These are phyloP conservation scores for Oscheius sp. DNA, from an alignment of 2,888 invertebrate genomes.

Conservation along the genomic window DNA sequence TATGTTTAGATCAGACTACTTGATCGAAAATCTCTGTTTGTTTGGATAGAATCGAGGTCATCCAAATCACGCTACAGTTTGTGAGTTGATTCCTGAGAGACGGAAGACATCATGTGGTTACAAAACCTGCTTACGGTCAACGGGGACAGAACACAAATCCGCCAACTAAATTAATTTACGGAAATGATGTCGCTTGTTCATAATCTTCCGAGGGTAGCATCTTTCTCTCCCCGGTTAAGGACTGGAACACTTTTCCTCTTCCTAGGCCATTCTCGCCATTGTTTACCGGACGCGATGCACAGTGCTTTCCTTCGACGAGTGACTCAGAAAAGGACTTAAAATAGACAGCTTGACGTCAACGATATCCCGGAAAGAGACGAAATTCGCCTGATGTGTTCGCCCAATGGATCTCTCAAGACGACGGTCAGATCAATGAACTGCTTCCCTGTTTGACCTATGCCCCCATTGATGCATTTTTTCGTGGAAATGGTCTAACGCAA, in stretches of 20 bases:
- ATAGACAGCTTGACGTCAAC: not conserved
- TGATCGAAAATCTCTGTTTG: no score
- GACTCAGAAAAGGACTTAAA: slow-evolving; percentile 16
- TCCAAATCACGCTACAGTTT: not conserved
- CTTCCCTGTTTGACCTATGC: no score
- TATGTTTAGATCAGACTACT: no score
- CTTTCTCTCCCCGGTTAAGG: not conserved
- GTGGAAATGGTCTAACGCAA: no score
- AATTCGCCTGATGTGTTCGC: not conserved
- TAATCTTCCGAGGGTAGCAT: no score
- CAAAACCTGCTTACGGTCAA: not conserved
- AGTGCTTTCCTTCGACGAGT: not conserved
- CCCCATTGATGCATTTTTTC: no score
- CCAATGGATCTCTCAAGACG: not conserved
- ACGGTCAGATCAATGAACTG: no score
- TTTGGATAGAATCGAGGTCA: not conserved
- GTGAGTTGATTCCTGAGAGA: not conserved
- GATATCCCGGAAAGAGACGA: not conserved
- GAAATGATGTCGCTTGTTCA: no score
- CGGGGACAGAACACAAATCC: not conserved
- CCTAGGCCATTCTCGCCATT: not conserved
- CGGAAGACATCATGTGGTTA: not conserved
- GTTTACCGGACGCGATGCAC: slow-evolving; percentile 5
- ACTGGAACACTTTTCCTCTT: not conserved
- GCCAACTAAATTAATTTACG: no score